Percentiles rank a stretch among this genome's conserved stretches.
Conservation (phyloP, 2,888 invertebrate genomes). For the Lithophane leautieri region DNA sequence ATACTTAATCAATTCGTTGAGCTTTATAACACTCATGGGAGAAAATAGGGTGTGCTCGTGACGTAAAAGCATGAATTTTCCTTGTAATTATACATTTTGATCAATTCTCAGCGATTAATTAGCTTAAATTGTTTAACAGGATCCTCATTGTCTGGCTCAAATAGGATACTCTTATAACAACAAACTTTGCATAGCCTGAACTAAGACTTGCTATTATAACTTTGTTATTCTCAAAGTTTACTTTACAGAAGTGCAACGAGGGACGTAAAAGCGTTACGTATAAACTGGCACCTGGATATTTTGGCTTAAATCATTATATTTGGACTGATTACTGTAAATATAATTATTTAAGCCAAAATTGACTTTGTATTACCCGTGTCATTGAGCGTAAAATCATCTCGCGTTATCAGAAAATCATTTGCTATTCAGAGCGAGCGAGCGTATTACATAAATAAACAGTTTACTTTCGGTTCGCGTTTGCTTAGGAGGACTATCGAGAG, state of each 20-base stretch:
- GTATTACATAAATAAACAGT: slow-evolving; percentile 60
- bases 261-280: slow-evolving; percentile 15
- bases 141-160: slow-evolving; percentile 42
- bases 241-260: slow-evolving; percentile 51
- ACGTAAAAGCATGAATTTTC: slow-evolving; percentile 1
- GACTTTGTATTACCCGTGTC: slow-evolving; percentile 10
- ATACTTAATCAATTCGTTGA: slow-evolving; percentile 6
- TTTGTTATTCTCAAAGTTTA: slow-evolving; percentile 49
- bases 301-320: slow-evolving; percentile 39
- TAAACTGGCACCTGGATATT: background rate
- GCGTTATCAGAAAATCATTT: slow-evolving; percentile 54
- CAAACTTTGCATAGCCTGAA: slow-evolving; percentile 50
- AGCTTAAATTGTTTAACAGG: slow-evolving; percentile 38
- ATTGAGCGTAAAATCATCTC: slow-evolving; percentile 47
- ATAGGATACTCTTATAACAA: slow-evolving; percentile 41
- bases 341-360: slow-evolving; percentile 30
- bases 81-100: slow-evolving; percentile 18
- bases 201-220: slow-evolving; percentile 51
- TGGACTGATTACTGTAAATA: slow-evolving; percentile 13
- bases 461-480: slow-evolving; percentile 59
- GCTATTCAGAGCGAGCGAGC: slow-evolving; percentile 40
- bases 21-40: slow-evolving; percentile 9
- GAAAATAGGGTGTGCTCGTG: background rate
- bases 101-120: slow-evolving; percentile 23
- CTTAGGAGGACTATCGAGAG: slow-evolving; percentile 53